A percentile compares a stretch with the other conserved stretches of the same genome.
phyloP scores from a whole-genome alignment of 2,113 vertebrate genomes.

The Lycocorax pyrrhopterus region DNA sequence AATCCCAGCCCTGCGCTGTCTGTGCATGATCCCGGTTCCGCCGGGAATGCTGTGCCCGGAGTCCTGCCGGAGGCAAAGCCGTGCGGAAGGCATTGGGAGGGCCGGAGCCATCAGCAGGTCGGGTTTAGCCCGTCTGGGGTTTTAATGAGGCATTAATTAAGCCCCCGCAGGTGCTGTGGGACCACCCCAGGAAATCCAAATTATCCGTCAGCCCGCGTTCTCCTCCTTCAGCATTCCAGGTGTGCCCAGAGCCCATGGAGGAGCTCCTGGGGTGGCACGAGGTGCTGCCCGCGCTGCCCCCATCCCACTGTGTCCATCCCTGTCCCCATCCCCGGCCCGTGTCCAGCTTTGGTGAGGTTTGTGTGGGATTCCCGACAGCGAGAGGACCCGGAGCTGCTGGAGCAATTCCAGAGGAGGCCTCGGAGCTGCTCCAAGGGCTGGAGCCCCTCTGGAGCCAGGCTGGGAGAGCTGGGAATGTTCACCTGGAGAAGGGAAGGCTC shows the following conservation, averaged over 20 bases:
- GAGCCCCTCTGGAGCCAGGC: not conserved
- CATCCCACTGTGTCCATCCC: not conserved
- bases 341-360: not conserved
- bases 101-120: not conserved
- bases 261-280: not conserved
- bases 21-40: fast-evolving
- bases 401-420: not conserved
- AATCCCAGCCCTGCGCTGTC: fast-evolving
- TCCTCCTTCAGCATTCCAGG: not conserved
- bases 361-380: not conserved
- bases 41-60: not conserved
- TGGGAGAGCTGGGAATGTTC: not conserved
- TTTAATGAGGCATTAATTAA: not conserved
- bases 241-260: not conserved
- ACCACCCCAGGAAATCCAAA: not conserved
- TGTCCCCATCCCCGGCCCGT: not conserved
- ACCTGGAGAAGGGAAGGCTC: not conserved
- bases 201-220: not conserved
- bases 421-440: not conserved
- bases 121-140: not conserved
- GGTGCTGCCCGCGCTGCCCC: not conserved
- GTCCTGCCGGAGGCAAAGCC: not conserved
- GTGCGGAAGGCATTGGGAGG: not conserved
- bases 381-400: not conserved
- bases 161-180: not conserved